Base-by-base conservation (phyloP, 2,797 vertebrate species). In the Corythornis leucogaster region DNA sequence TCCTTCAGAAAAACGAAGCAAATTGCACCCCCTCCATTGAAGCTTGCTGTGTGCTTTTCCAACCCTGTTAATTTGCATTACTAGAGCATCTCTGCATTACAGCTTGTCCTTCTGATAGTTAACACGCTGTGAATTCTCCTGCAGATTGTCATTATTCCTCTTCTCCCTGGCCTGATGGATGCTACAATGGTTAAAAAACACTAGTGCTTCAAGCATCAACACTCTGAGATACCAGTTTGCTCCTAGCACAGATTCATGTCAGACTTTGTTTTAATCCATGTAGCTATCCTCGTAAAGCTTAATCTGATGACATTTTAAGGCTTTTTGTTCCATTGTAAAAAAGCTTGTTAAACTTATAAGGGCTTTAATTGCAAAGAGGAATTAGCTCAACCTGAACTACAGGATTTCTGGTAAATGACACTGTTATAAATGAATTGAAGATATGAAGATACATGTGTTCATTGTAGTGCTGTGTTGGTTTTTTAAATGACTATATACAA, bases 171-270 rank as follows among this genome's bases (percentile, higher is more conserved):
- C 80, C 77, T 66, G 45, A 38, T 75, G 46, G 87, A 64, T 82
- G 76, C 42, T 87, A 62, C 75, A 93, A 62, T 26, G 10, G 58
- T 78, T 92, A 5, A 85, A 89, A 89, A 80, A 28, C 20, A 15
- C 35, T 71, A 80, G 21, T 73, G 70, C 80, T 91, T 76, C 63
- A 67, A 91, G 87, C 63, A 50, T 93, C 67, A 63, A 33, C 68
- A 63, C 71, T 79, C 87, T 76, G 70, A 93, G 59, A 20, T 64
- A 87, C 83, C 31, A 26, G n/a, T 76, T 94, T 85, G 80, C 83
- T 93, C 31, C 12, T 46, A 86, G 82, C 80, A 77, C 89, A 93
- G 90, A 68, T 61, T 80, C 42, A 21, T 69, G 82, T 91, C 85
- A 82, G 57, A 11, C 64, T 82, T 79, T 25, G 55, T 84, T 92